A percentile compares a stretch with the other conserved stretches of the same genome.
These are phyloP conservation scores for Clanis bilineata DNA, from an alignment of 2,888 invertebrate species.

Conservation along the genomic window DNA sequence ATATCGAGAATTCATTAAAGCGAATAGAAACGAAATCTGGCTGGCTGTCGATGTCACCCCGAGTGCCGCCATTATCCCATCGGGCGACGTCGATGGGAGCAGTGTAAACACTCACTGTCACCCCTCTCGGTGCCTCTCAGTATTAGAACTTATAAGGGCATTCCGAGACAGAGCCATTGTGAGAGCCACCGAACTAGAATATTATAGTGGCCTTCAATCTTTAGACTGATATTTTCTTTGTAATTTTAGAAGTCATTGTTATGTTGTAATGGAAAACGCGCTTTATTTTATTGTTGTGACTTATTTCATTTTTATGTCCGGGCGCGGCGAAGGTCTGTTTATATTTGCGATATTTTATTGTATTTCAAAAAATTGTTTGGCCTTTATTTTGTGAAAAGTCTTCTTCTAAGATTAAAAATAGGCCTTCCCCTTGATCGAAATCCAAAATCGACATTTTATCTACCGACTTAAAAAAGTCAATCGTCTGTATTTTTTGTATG, in stretches of 20 bases:
- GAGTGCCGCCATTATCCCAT: constrained; percentile 68
- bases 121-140: constrained; percentile 20
- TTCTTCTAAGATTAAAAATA: too few species aligned
- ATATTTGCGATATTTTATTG: too few species aligned
- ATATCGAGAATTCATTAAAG: constrained; percentile 59
- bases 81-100: constrained; percentile 58
- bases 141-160: constrained; percentile 17
- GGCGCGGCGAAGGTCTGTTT: too few species aligned
- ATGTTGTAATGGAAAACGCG: neutral
- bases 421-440: too few species aligned
- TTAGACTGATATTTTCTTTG: neutral
- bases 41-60: constrained; percentile 38
- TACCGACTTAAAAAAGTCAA: too few species aligned
- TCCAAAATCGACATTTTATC: too few species aligned
- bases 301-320: too few species aligned
- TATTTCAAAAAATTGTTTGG: too few species aligned
- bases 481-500: too few species aligned
- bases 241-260: neutral
- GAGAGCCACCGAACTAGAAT: neutral
- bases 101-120: constrained; percentile 66
- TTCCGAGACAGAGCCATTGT: constrained; percentile 14
- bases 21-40: constrained; percentile 45
- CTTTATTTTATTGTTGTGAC: too few species aligned
- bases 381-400: too few species aligned
- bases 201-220: neutral